These are phyloP conservation scores for Chalcosyrphus nemorum DNA, from an alignment of 2,888 invertebrate genomes.

Conservation along the genomic window DNA sequence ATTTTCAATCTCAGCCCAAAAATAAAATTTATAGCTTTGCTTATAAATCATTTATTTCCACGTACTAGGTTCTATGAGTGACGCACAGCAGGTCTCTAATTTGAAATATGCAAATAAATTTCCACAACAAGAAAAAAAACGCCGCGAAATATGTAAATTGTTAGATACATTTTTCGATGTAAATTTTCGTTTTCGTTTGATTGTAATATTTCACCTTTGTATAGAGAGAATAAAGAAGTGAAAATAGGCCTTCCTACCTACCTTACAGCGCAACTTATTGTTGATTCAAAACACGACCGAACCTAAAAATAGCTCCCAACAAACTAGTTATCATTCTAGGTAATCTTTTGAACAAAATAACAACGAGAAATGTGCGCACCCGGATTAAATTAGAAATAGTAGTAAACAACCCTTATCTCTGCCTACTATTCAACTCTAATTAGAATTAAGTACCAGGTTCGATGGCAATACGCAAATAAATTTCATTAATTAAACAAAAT, in stretches of 20 bases:
- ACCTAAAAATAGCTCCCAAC: background rate
- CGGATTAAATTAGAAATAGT: constrained; percentile 37
- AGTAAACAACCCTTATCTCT: constrained; percentile 22
- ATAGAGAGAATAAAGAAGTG: background rate
- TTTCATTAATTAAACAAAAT: constrained; percentile 32
- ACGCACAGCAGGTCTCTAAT: constrained; percentile 21
- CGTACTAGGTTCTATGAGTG: background rate
- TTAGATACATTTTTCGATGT: constrained; percentile 12
- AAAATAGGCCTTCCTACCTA: background rate
- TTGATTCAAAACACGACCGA: background rate
- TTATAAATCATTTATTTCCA: constrained; percentile 30
- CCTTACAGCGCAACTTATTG: background rate
- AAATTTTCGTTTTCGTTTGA: constrained; percentile 24
- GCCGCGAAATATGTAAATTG: constrained; percentile 11
- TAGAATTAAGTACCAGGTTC: constrained; percentile 4
- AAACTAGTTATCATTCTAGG: background rate
- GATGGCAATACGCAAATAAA: background rate
- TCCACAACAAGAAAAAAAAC: background rate
- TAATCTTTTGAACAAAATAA: background rate
- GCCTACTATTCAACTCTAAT: background rate
- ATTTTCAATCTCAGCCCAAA: background rate
- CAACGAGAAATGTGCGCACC: constrained; percentile 3
- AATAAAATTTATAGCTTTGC: background rate
- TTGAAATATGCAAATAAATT: constrained; percentile 41
- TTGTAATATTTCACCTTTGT: constrained; percentile 12